Base-by-base conservation (phyloP, 1,140 invertebrate genomes). In the Pristionchus pacificus region DNA sequence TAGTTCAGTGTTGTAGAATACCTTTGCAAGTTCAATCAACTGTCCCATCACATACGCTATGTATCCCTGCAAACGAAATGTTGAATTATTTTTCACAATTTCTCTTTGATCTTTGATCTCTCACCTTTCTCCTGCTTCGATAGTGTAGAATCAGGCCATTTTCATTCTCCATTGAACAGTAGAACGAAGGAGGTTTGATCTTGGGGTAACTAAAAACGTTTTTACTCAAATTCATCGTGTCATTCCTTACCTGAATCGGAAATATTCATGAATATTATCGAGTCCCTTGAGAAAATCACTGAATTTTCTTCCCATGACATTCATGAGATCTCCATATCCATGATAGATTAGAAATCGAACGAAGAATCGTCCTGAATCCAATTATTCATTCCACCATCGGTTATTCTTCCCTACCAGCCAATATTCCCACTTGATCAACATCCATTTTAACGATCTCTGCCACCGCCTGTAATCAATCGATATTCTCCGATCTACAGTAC, bases 241-340 rank as follows among this genome's bases (percentile, higher is more conserved):
- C n/a, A n/a, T n/a, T n/a, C n/a, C n/a, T 49, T 15, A 66, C 32
- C 65, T 66, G 65, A 72, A 72, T 49, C 70, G 38, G 60, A 72
- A 72, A 59, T 72, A 72, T 27, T 72, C 70, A 30, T 72, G 70
- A 60, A 72, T 66, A 25, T 72, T 72, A 30, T 72, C 70, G 10
- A 72, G 59, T 60, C 70, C 70, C 60, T 72, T 72, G 15, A 72
- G 64, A 59, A 72, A 72, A 55, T 72, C 70, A 19, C 63, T 66
- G 32, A 72, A 72, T 60, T 64, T 33, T 61, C 70, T 31, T 65
- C 70, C 70, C 70, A 72, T 72, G 15, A 72, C 70, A 31, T 67
- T 64, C 70, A 72, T 72, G 49, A 72, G 49, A 58, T 72, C 70
- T 38, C 65, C 65, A 61, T 72, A 72, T 10, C 70, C 70, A 58